These are phyloP conservation scores for Solenopsis fugax DNA, from an alignment of 1,140 invertebrate genomes.

Conservation along the genomic window DNA sequence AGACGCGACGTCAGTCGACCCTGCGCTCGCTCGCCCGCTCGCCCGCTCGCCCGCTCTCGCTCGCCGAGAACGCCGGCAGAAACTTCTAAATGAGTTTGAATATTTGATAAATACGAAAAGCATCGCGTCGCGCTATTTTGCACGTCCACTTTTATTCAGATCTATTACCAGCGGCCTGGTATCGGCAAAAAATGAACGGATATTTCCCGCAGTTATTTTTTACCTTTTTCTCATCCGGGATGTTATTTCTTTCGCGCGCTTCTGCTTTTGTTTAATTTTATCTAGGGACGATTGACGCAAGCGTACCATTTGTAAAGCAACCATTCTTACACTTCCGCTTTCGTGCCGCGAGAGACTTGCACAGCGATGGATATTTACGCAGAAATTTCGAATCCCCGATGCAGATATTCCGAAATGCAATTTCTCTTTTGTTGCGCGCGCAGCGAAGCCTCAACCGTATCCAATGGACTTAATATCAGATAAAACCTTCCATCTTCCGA, in stretches of 20 bases:
- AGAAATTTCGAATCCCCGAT: neutral
- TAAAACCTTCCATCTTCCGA: constrained; percentile 6
- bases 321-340: neutral
- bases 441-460: neutral
- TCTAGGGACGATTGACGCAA: constrained; percentile 1
- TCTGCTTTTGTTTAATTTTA: constrained; percentile 17
- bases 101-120: constrained; percentile 40
- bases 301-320: neutral
- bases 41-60: neutral
- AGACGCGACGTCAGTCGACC: constrained; percentile 19
- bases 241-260: neutral
- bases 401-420: neutral
- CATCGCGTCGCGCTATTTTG: constrained; percentile 9
- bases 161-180: neutral
- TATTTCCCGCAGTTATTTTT: neutral
- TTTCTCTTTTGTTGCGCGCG: neutral
- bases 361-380: neutral
- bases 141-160: constrained; percentile 22
- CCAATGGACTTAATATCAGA: neutral
- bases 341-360: neutral
- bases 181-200: neutral
- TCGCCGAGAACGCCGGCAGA: neutral
- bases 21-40: neutral
- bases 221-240: neutral
- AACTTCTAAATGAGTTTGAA: constrained; percentile 39